Evolutionary conservation across 2,797 vertebrate genomes (phyloP).

Genomic region (Cynopterus sphinx): DNA sequence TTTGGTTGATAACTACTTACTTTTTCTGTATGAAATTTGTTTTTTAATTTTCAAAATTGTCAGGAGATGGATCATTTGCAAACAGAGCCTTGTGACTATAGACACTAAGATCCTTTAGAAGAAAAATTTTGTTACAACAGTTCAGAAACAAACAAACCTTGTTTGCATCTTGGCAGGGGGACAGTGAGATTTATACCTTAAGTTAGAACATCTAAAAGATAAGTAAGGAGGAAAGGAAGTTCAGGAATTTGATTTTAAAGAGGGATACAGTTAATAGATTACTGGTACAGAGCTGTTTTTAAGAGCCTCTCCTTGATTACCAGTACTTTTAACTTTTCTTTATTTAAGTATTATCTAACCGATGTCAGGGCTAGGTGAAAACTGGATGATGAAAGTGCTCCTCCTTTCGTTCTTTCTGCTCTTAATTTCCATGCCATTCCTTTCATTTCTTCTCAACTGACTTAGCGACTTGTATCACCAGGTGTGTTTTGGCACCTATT

Average conservation of each 20-base stretch:
- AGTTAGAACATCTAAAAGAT: not conserved
- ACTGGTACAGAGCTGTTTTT: not conserved
- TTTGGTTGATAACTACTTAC: not conserved
- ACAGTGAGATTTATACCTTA: not conserved
- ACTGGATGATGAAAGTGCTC: not conserved
- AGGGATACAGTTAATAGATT: not conserved
- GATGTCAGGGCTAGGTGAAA: not conserved
- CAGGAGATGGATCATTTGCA: slow-evolving; percentile 16
- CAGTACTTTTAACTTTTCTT: not conserved
- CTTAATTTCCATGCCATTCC: not conserved
- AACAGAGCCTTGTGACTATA: not conserved
- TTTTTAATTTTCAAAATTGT: slow-evolving; percentile 45
- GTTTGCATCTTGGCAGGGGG: not conserved
- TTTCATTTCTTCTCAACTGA: not conserved
- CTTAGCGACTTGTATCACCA: not conserved
- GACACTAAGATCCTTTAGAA: slow-evolving; percentile 27
- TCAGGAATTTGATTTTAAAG: slow-evolving; percentile 28
- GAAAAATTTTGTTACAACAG: not conserved
- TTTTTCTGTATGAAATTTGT: slow-evolving; percentile 23
- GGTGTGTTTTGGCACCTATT: not conserved
- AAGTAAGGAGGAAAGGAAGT: not conserved
- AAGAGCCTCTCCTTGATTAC: slow-evolving; percentile 5
- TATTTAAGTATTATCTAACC: not conserved
- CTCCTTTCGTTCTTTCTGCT: not conserved
- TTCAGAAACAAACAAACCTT: not conserved